Percentiles rank a stretch among this genome's conserved stretches.
These are phyloP conservation scores for Bos taurus DNA, from an alignment of 2,113 vertebrate genomes.

Conservation along the genomic window DNA sequence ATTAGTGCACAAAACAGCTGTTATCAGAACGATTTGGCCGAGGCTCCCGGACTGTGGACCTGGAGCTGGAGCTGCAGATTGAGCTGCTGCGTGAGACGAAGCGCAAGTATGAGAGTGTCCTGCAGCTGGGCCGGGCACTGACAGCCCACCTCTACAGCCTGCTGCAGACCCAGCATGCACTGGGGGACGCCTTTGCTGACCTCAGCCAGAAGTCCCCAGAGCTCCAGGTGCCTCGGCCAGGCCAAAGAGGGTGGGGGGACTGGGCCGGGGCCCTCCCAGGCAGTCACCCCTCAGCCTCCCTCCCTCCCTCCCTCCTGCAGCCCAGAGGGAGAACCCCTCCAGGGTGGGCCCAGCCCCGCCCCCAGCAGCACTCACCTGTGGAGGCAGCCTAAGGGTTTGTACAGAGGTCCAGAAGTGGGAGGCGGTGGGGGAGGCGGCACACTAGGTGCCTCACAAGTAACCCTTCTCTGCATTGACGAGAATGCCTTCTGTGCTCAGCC, in stretches of 20 bases:
- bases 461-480: slow-evolving; percentile 12
- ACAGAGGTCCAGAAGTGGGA: not conserved
- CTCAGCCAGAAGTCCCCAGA: slow-evolving; percentile 99
- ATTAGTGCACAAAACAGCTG: slow-evolving; percentile 96
- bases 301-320: slow-evolving; percentile 67
- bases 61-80: slow-evolving; percentile 97
- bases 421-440: not conserved
- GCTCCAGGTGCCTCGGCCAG: slow-evolving; percentile 85
- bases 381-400: slow-evolving; percentile 59
- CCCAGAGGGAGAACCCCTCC: slow-evolving; percentile 69
- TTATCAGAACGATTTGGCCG: slow-evolving; percentile 95
- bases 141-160: slow-evolving; percentile 97
- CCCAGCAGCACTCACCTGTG: slow-evolving; percentile 67
- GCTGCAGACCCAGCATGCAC: slow-evolving; percentile 96
- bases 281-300: slow-evolving; percentile 59
- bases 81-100: slow-evolving; percentile 96
- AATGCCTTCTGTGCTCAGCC: slow-evolving; percentile 44
- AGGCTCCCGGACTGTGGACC: slow-evolving; percentile 94
- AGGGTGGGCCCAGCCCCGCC: slow-evolving; percentile 63
- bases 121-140: slow-evolving; percentile 90
- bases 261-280: slow-evolving; percentile 43
- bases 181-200: slow-evolving; percentile 95
- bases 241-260: slow-evolving; percentile 27
- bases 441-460: slow-evolving; percentile 43
- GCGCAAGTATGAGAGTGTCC: slow-evolving; percentile 93